Evolutionary conservation across 2,888 invertebrate genomes (phyloP), one percentile per base, ranked within the genome.

Genomic region (Trachelus iudaicus): DNA sequence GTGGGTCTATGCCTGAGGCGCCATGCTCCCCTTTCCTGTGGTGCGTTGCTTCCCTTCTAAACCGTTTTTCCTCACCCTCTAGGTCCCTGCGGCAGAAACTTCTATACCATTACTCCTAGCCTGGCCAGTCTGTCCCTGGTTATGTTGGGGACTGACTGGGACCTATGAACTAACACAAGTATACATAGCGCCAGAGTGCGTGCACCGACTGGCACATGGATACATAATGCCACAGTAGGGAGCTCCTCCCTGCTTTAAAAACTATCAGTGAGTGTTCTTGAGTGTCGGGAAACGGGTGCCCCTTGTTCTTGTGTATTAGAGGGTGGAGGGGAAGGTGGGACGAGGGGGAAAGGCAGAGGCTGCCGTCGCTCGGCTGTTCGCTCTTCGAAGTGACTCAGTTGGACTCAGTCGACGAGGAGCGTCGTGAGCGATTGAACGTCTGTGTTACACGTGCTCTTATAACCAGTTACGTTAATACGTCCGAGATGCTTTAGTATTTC

Each of bases 351-450:
- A 78, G 79, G 76, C 68, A 75, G 79, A 75, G 75, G 73, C 73
- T 77, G 79, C 75, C 74, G 75, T 75, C 69, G 69, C 73, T 31
- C 75, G 75, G 75, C 35, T 33, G 74, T 30, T 80, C 77, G 78
- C 82, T 78, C 78, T 79, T 73, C 81, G 75, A 77, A 83, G 83
- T 85, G 82, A 85, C 85, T 85, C 83, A 81, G 83, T 79, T 83
- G 82, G 81, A 85, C 85, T 85, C 83, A 81, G 83, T 79, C 84
- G 82, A 79, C 84, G 85, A 80, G 81, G 80, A 77, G 80, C 83
- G 84, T 75, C 73, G 83, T 35, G 77, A 69, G 76, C 77, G 80
- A 56, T 33, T n/a, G 35, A 75, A 73, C 77, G 84, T 68, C 4
- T 1, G 71, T 71, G 71, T 34, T 71, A 34, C 71, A 34, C 71